phyloP scores from a whole-genome alignment of 2,888 invertebrate species.

The Iselma pallidipennis region DNA sequence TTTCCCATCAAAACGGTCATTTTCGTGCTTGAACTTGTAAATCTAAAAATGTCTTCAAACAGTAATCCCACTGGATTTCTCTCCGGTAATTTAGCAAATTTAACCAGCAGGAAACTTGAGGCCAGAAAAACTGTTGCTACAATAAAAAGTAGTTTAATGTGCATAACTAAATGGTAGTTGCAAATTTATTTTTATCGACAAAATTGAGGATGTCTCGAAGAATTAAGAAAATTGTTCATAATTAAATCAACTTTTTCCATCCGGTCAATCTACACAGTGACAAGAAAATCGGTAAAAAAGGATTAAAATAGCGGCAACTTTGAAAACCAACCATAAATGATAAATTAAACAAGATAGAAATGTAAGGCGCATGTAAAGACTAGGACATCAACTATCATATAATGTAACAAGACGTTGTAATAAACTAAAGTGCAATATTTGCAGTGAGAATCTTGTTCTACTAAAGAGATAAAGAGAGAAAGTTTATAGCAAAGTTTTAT shows the following conservation, averaged over 20 bases:
- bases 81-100: no score
- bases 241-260: no score
- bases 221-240: neutral
- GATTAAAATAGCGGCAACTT: no score
- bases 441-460: slow-evolving; percentile 23
- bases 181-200: neutral
- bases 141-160: neutral
- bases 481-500: slow-evolving; percentile 33
- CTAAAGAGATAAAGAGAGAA: slow-evolving; percentile 32
- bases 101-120: no score
- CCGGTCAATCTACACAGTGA: neutral
- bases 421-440: slow-evolving; percentile 28
- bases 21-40: no score
- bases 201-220: neutral
- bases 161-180: neutral
- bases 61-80: no score
- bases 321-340: no score
- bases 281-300: no score
- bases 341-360: slow-evolving; percentile 3
- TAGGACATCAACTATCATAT: slow-evolving; percentile 1
- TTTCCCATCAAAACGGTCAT: no score
- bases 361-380: neutral
- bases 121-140: no score
- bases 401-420: slow-evolving; percentile 23
- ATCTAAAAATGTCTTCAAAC: neutral